Conservation (phyloP, 2,888 invertebrate genomes). For the Callyntrura guangdongensis region DNA sequence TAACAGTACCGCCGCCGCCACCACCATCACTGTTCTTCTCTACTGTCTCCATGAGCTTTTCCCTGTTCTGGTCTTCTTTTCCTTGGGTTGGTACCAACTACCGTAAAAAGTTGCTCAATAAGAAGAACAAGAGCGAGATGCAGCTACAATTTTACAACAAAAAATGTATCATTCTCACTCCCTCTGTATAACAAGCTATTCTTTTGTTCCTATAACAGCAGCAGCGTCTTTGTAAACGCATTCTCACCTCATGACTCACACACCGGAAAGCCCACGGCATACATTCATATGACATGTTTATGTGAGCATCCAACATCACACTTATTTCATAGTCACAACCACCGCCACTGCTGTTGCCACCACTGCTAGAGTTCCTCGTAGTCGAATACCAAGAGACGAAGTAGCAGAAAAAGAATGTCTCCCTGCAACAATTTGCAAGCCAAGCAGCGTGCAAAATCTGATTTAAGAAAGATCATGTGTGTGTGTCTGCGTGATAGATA, state of each 20-base stretch:
- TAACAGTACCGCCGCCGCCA: neutral
- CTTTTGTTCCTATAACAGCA: neutral
- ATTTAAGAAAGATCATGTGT: slow-evolving; percentile 57
- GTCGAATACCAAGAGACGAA: slow-evolving; percentile 5
- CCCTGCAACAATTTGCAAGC: slow-evolving; percentile 57
- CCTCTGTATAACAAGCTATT: neutral
- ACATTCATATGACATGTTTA: slow-evolving; percentile 43
- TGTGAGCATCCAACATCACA: neutral
- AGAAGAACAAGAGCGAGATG: slow-evolving; percentile 14
- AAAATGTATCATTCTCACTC: too few species aligned
- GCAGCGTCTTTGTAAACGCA: slow-evolving; percentile 40
- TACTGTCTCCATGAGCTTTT: neutral
- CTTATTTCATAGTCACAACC: neutral
- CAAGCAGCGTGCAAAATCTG: slow-evolving; percentile 64
- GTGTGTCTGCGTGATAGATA: slow-evolving; percentile 34
- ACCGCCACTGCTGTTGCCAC: neutral
- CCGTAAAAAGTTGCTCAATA: slow-evolving; percentile 7
- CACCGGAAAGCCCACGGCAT: slow-evolving; percentile 44
- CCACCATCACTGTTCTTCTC: neutral
- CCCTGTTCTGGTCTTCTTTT: neutral
- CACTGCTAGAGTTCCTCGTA: neutral
- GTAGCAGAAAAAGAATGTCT: slow-evolving; percentile 14
- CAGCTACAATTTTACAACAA: slow-evolving; percentile 46
- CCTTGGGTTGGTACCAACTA: neutral
- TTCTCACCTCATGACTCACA: slow-evolving; percentile 57